Evolutionary conservation across 2,113 vertebrate genomes (phyloP), one percentile per base, ranked within the genome.

Genomic region (Tricholaema leucomelas): DNA sequence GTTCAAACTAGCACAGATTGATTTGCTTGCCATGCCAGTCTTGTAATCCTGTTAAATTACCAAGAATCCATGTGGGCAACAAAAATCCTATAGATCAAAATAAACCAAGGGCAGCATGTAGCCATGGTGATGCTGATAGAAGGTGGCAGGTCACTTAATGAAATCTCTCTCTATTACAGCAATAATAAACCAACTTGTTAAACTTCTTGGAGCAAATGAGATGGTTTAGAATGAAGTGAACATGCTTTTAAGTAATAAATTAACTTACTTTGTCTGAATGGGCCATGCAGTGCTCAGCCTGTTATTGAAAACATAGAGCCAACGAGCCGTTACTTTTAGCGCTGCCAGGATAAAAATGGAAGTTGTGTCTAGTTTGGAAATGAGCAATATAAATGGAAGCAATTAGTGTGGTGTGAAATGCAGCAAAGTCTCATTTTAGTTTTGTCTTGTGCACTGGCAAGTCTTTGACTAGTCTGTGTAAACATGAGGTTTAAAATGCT

Each of bases 81-180:
- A 88, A 92, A 95, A 90, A 42, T 35, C 27, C 65, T 85, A 55
- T 85, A 79, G 85, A 92, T 91, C 80, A 85, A 92, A 83, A 74
- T 71, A 71, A 90, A 92, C 85, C n/a, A 78, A 81, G 33, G 30
- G 36, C 66, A 72, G 36, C 18, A 30, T 52, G 48, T 59, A 94
- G 38, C 88, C 42, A 40, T 79, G 46, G 73, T 94, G 76, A 94
- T 81, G 85, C 20, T 93, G 66, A 93, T 92, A 76, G 78, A 91
- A 84, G 52, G 69, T 91, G 87, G 46, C 87, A 86, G 36, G 87
- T 61, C 54, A 1, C 74, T 86, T 95, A 87, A 91, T 92, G 78
- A 92, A 92, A 83, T 82, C 33, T 84, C 63, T 28, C 9, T 58
- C 40, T 81, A 74, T 81, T 81, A 35, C 31, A 91, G 52, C 69